A percentile compares a stretch with the other conserved stretches of the same genome.
These are phyloP conservation scores for Bostrychus sinensis DNA, from an alignment of 2,113 vertebrate genomes.

Conservation along the genomic window DNA sequence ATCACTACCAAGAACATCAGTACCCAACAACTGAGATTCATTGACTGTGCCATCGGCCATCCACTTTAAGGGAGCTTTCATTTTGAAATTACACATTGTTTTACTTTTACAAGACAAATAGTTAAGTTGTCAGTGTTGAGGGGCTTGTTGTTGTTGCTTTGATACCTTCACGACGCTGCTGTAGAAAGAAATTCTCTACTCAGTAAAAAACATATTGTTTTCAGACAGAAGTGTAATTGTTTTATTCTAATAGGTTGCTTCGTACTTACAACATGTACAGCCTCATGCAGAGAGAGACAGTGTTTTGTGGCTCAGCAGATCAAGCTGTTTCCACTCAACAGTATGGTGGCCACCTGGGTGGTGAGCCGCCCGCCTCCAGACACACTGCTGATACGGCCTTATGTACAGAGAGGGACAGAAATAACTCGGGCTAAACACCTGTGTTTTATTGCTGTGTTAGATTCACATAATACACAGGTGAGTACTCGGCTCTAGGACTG, in stretches of 20 bases:
- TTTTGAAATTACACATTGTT: not conserved
- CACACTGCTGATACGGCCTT: conserved; percentile 48
- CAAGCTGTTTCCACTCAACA: conserved; percentile 55
- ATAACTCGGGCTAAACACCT: conserved; percentile 55
- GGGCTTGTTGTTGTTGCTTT: not conserved
- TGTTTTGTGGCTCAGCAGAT: conserved; percentile 50
- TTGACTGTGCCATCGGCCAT: not conserved
- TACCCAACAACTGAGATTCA: not conserved
- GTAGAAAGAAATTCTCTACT: not conserved
- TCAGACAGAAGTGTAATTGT: conserved; percentile 14
- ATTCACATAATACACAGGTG: conserved; percentile 40
- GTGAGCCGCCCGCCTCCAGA: conserved; percentile 54
- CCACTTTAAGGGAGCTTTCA: not conserved
- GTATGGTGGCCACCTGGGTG: conserved; percentile 63
- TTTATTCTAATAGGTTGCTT: conserved; percentile 1
- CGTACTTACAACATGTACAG: conserved; percentile 30
- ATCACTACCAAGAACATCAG: no score
- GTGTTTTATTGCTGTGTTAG: conserved; percentile 53
- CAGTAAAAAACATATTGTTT: no score
- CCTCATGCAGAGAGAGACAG: conserved; percentile 25
- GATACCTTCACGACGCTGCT: not conserved
- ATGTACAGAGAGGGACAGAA: conserved; percentile 40
- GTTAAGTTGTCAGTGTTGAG: not conserved
- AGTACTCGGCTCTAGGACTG: conserved; percentile 10
- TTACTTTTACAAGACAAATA: not conserved